Evolutionary conservation across 2,113 vertebrate genomes (phyloP), one percentile per base, ranked within the genome.

Genomic region (Chascanopsetta lugubris): DNA sequence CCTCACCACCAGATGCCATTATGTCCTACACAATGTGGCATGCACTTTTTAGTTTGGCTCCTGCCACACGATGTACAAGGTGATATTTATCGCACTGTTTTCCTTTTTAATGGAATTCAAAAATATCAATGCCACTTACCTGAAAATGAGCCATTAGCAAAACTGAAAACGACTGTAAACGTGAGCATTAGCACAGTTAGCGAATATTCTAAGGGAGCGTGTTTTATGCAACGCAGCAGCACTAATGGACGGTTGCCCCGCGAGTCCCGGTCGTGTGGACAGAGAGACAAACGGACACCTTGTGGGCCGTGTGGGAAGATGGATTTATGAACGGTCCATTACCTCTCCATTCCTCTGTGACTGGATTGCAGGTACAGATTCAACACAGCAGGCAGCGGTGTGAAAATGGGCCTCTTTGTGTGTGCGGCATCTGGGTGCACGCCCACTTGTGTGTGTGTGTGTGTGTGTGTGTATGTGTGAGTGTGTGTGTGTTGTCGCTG

Each of bases 351-450:
- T 78, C 70, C 75, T 76, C 65, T 15, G 43, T 47, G 80, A 61
- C 61, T 66, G 79, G 50, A 83, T 77, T 73, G 76, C 77, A 84
- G 74, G 83, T 76, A 46, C 36, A 56, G 75, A 78, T 75, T 77
- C 67, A 74, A 13, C 77, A 68, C 74, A 67, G 72, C 63, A 56
- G 72, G 76, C 69, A 58, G 57, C 66, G 46, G 47, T 51, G 40
- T 57, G 71, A 67, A 62, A 67, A 42, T 38, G 34, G 48, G 20
- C 32, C 8, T 70, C 17, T 67, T 13, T 57, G 45, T 30, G 45
- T 48, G 38, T 64, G 48, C 58, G 4, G 4, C 4, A 8, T 20
- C 4, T 53, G 3, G n/a, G 48, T 26, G 48, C 27, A 34, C 32
- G 32, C 32, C 32, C 32, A 34, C 32, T 12, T 11, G 22, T 5